Evolutionary conservation across 2,888 invertebrate species (phyloP).

Genomic region (Philereme vetulata): DNA sequence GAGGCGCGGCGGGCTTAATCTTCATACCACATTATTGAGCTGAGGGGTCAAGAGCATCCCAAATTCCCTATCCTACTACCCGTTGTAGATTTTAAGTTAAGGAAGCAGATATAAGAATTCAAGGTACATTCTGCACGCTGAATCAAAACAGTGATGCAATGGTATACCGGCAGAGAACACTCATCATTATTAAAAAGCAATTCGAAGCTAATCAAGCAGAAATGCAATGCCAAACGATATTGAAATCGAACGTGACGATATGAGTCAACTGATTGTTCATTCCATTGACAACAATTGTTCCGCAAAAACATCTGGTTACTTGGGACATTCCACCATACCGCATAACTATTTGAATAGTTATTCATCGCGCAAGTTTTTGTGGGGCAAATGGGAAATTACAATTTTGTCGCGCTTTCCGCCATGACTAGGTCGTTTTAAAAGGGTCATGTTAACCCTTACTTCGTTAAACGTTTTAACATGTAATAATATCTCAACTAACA

Average conservation of each 20-base stretch:
- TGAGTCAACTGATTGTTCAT: constrained; percentile 38
- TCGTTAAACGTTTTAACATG: not conserved
- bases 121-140: not conserved
- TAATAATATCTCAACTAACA: no score
- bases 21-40: no score
- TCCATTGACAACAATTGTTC: constrained; percentile 42
- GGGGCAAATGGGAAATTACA: constrained; percentile 1
- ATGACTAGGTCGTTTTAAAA: not conserved
- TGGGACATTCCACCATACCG: constrained; percentile 25
- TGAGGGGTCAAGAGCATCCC: no score
- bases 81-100: no score
- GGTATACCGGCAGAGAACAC: not conserved
- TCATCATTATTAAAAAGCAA: constrained; percentile 1
- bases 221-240: constrained; percentile 20
- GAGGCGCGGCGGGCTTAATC: no score
- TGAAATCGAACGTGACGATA: constrained; percentile 21
- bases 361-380: constrained; percentile 9
- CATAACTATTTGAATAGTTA: constrained; percentile 20
- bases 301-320: constrained; percentile 21
- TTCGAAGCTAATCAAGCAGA: constrained; percentile 6
- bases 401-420: not conserved
- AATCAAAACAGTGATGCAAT: not conserved
- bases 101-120: no score
- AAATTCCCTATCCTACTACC: no score
- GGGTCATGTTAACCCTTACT: not conserved